phyloP scores from a whole-genome alignment of 2,888 invertebrate genomes.

The Phasia obesa region DNA sequence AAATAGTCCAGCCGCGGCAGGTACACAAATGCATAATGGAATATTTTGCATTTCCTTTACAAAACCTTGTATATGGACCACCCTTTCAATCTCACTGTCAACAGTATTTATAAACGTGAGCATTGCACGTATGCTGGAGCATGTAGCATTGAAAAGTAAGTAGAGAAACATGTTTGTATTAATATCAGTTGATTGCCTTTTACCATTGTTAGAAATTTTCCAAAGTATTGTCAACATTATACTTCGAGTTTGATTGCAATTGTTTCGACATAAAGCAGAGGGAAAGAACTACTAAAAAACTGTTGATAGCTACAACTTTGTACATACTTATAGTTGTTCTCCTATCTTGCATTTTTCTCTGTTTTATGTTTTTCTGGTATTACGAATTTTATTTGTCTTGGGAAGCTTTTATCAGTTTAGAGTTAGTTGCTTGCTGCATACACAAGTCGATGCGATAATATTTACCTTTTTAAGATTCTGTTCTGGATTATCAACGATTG shows the following conservation, averaged over 20 bases:
- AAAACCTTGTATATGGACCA: too few relatives aligned
- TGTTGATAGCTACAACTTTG: conserved; percentile 1
- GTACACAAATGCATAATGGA: too few relatives aligned
- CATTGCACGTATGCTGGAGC: conserved; percentile 21
- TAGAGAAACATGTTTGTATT: background rate
- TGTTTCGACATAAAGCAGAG: conserved; percentile 35
- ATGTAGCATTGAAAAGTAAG: conserved; percentile 19
- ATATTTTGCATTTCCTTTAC: too few relatives aligned
- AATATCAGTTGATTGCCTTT: conserved; percentile 44
- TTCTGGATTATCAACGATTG: conserved; percentile 27
- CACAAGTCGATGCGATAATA: background rate
- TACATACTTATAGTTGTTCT: too few relatives aligned
- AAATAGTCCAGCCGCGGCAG: too few relatives aligned
- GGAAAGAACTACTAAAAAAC: conserved; percentile 6
- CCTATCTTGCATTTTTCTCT: background rate
- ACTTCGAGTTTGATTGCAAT: conserved; percentile 50
- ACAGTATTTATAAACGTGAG: background rate
- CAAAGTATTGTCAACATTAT: conserved; percentile 51
- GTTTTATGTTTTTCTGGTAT: background rate
- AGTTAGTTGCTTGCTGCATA: background rate
- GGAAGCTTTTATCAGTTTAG: conserved; percentile 2
- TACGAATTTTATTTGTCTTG: background rate
- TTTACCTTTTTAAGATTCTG: conserved; percentile 35
- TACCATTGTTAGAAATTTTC: conserved; percentile 47
- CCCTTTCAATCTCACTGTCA: background rate